Base-by-base conservation (phyloP, 1,140 invertebrate species). In the Bombus ignitus region DNA sequence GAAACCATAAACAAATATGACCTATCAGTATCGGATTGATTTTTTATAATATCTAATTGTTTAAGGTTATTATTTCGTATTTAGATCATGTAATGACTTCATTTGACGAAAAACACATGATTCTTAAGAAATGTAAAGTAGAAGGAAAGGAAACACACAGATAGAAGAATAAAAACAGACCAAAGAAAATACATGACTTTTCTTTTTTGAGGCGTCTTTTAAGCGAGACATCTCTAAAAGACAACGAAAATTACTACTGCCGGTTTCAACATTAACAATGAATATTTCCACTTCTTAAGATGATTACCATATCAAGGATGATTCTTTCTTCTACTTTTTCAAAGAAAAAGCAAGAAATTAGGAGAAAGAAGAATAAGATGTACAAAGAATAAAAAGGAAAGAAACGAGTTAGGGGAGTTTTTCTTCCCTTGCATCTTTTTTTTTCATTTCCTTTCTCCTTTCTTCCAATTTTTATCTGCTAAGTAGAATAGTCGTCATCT, bases 221-320 rank as follows among this genome's bases (percentile, higher is more conserved):
- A 62, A 4, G 18, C 22, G 39, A 44, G 53, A 73, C 12, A 5
- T 18, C 22, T 3, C 4, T 25, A 28, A 73, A 73, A 73, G 68
- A 8, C 37, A 3, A 15, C 6, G 22, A 73, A 81, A 81, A 37
- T 74, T 74, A 74, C n/a, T 44, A 42, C 3, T 5, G 2, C 3
- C n/a, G 9, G 47, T 18, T 37, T 39, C 10, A 22, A 35, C 37
- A 39, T 13, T n/a, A 42, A 70, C 35, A 68, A 39, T 57, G 37
- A n/a, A 62, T 75, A 75, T 82, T 82, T 83, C 57, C 39, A 70
- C 57, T 79, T 42, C 25, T 37, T 70, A 44, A 44, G 37, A 57
- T n/a, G 35, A 84, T 84, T 83, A 83, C 28, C 37, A 44, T 25
- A 28, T 15, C 37, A 42, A 59, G 42, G 32, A 3, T 59, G 8